Evolutionary conservation across 2,888 invertebrate genomes (phyloP).

Genomic region (Celastrina argiolus): DNA sequence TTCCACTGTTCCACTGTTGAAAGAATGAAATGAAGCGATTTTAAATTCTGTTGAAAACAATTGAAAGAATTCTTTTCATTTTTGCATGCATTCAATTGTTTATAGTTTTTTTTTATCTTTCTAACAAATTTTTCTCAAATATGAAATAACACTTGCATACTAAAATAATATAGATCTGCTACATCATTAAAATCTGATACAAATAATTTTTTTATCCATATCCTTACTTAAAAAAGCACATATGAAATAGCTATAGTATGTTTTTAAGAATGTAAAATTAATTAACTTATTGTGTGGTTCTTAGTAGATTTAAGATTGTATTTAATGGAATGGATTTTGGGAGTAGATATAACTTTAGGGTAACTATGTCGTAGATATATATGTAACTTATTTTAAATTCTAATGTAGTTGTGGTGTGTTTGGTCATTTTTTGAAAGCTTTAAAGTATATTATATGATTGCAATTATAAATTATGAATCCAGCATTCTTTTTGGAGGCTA

Average conservation of each 20-base stretch:
- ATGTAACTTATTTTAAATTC: too few species aligned
- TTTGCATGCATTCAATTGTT: background rate
- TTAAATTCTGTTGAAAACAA: background rate
- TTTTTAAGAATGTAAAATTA: too few species aligned
- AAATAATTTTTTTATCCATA: too few species aligned
- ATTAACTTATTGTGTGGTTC: background rate
- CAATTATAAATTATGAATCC: background rate
- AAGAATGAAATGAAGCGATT: background rate
- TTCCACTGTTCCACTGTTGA: conserved; percentile 4
- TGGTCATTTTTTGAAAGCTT: too few species aligned
- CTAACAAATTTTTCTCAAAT: background rate
- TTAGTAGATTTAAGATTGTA: background rate
- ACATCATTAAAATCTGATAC: too few species aligned
- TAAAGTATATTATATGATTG: too few species aligned
- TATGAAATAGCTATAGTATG: too few species aligned
- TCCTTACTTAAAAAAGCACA: too few species aligned
- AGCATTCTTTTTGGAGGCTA: background rate
- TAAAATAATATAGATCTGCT: too few species aligned
- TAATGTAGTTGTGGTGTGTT: too few species aligned
- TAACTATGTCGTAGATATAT: background rate
- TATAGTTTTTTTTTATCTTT: background rate
- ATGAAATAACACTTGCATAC: too few species aligned
- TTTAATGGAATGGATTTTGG: background rate
- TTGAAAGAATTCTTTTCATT: background rate
- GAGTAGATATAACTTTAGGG: background rate